A percentile compares a stretch with the other conserved stretches of the same genome.
Conservation (phyloP, 2,113 vertebrate genomes). For the Psettodes erumei region DNA sequence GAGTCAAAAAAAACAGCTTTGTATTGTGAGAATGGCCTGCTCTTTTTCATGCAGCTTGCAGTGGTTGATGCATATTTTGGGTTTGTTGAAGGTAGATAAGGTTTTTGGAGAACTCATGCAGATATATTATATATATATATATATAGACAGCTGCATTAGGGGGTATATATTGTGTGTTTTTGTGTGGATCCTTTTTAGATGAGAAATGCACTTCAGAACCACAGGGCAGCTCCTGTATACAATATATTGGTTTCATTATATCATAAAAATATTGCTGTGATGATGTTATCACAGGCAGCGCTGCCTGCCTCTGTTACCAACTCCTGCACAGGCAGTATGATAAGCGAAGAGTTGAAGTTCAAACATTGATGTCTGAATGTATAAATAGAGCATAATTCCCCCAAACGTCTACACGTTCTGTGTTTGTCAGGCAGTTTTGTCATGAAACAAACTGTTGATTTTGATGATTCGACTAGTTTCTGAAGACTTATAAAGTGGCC, state of each 20-base stretch:
- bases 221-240: neutral
- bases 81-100: conserved; percentile 17
- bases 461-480: neutral
- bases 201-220: neutral
- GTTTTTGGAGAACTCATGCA: conserved; percentile 25
- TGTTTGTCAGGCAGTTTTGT: neutral
- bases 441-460: neutral
- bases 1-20: conserved; percentile 12
- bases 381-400: conserved; percentile 25
- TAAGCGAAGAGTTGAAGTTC: conserved; percentile 1
- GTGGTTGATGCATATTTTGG: conserved; percentile 2
- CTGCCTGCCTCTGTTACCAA: conserved; percentile 24
- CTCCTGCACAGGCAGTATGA: conserved; percentile 3
- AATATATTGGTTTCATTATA: conserved; percentile 21
- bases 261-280: conserved; percentile 11
- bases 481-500: neutral
- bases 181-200: conserved; percentile 22
- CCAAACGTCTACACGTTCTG: neutral
- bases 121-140: no score
- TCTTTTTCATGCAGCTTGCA: conserved; percentile 3
- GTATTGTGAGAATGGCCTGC: conserved; percentile 11
- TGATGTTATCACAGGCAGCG: neutral
- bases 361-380: conserved; percentile 7
- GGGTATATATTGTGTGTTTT: neutral
- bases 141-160: no score